Conservation (phyloP, 2,888 invertebrate species). For the Metacarcinus magister region DNA sequence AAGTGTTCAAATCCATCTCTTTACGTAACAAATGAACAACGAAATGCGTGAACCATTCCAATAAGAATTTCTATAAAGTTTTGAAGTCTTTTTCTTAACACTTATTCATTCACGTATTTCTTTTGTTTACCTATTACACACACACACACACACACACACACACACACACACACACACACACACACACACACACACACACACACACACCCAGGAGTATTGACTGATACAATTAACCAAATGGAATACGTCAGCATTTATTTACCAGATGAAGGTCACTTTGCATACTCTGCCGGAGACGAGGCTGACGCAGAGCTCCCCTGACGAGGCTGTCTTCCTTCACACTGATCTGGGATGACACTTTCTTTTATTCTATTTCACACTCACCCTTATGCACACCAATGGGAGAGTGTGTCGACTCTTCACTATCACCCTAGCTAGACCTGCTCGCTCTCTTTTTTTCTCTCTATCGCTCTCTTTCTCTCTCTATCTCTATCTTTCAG, state of each 20-base stretch:
- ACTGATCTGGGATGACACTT: not conserved
- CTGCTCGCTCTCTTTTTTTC: not conserved
- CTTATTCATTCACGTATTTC: not conserved
- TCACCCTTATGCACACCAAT: not conserved
- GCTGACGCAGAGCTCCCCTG: slow-evolving; percentile 35
- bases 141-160: slow-evolving; percentile 52
- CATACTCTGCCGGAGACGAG: slow-evolving; percentile 53
- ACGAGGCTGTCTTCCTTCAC: not conserved
- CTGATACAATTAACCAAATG: slow-evolving; percentile 76
- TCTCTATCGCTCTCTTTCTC: not conserved
- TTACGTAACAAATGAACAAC: not conserved
- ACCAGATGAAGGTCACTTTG: slow-evolving; percentile 75
- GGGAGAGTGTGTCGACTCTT: not conserved
- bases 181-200: slow-evolving; percentile 19
- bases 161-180: not conserved
- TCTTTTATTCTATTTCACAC: slow-evolving; percentile 26
- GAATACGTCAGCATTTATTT: slow-evolving; percentile 77
- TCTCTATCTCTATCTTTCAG: slow-evolving; percentile 21
- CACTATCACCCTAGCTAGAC: not conserved
- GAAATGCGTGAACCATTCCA: not conserved
- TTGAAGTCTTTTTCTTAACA: not conserved
- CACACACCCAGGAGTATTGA: slow-evolving; percentile 59
- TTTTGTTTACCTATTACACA: not conserved
- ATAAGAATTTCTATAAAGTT: not conserved
- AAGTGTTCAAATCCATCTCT: not conserved